Percentiles rank a stretch among this genome's conserved stretches.
phyloP scores from a whole-genome alignment of 2,113 vertebrate genomes.

The Osmerus mordax region DNA sequence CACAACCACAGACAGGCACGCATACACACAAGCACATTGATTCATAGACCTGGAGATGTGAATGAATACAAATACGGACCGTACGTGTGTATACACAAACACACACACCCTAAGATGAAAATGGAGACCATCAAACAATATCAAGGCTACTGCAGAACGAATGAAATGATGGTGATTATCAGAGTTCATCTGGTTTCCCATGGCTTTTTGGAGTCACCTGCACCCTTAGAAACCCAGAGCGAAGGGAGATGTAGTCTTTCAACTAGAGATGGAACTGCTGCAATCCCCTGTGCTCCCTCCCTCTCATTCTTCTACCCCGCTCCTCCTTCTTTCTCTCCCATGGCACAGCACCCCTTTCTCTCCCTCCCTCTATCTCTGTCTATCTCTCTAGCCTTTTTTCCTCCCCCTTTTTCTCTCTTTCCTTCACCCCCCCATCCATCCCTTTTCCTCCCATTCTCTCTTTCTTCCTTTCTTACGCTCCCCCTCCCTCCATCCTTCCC shows the following conservation, averaged over 20 bases:
- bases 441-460: slow-evolving; percentile 19
- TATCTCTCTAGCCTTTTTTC: slow-evolving; percentile 9
- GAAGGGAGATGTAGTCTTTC: slow-evolving; percentile 40
- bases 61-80: too few species aligned
- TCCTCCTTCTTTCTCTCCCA: not conserved
- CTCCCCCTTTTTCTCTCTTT: slow-evolving; percentile 1
- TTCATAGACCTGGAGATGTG: too few species aligned
- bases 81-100: too few species aligned
- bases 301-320: not conserved
- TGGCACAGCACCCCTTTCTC: not conserved
- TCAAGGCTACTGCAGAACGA: too few species aligned
- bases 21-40: not conserved
- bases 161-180: slow-evolving; percentile 8
- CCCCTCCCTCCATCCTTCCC: not conserved
- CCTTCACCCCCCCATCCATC: not conserved
- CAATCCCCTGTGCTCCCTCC: slow-evolving; percentile 16
- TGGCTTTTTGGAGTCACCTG: not conserved
- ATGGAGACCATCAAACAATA: too few species aligned
- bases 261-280: slow-evolving; percentile 55
- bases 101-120: too few species aligned
- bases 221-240: slow-evolving; percentile 19
- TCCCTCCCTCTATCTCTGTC: not conserved
- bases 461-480: slow-evolving; percentile 24
- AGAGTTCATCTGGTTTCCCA: not conserved
- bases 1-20: not conserved